phyloP scores from a whole-genome alignment of 2,797 vertebrate genomes.

The Mormyrops boulengeri region DNA sequence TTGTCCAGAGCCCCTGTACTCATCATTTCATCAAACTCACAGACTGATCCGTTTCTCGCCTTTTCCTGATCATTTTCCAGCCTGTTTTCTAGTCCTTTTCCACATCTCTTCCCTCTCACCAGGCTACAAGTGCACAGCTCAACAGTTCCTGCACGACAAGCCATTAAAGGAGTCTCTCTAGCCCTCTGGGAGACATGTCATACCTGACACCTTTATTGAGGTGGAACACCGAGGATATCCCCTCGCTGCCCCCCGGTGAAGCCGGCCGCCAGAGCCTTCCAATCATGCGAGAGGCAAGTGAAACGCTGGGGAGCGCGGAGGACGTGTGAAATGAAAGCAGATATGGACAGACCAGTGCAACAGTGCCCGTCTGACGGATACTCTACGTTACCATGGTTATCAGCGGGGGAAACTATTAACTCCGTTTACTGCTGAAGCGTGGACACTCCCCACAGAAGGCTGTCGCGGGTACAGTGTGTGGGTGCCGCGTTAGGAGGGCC shows the following conservation, averaged over 20 bases:
- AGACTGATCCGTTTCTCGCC: background rate
- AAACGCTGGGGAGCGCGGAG: background rate
- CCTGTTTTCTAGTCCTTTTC: background rate
- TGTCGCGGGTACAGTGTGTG: background rate
- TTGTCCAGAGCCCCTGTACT: background rate
- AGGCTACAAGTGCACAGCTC: background rate
- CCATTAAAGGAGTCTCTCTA: background rate
- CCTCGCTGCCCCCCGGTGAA: background rate
- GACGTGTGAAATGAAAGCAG: background rate
- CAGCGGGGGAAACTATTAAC: background rate
- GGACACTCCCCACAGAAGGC: background rate
- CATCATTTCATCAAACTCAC: background rate
- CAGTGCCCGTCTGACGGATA: background rate
- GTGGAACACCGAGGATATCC: background rate
- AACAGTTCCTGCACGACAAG: background rate
- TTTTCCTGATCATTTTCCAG: background rate
- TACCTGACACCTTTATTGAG: background rate
- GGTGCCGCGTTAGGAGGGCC: background rate
- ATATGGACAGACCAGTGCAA: background rate
- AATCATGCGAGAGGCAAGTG: background rate
- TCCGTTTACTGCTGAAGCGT: background rate
- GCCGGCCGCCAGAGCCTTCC: background rate
- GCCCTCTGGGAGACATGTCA: background rate
- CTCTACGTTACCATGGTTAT: slow-evolving; percentile 11
- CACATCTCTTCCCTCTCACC: background rate